Evolutionary conservation across 2,113 vertebrate species (phyloP).

Genomic region (Addax nasomaculatus): DNA sequence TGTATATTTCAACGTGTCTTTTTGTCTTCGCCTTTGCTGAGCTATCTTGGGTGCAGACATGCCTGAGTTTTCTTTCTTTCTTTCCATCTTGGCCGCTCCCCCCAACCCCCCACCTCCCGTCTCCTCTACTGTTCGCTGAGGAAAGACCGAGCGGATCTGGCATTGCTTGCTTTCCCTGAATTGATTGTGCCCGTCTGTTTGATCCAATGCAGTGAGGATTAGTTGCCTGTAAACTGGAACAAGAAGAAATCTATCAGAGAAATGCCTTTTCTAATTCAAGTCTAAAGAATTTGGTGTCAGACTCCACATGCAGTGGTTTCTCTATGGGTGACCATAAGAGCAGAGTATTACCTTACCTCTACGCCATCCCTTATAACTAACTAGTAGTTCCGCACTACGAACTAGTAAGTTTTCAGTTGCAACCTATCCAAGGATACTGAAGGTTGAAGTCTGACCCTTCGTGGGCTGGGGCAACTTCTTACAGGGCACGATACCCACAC

Average conservation of each 20-base stretch:
- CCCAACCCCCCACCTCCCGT: accelerated
- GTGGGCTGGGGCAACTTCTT: not conserved
- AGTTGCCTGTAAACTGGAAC: constrained; percentile 68
- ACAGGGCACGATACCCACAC: not conserved
- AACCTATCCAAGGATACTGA: not conserved
- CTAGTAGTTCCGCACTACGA: not conserved
- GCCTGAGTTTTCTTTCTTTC: constrained; percentile 19
- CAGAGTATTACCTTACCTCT: not conserved
- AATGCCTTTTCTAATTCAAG: constrained; percentile 56
- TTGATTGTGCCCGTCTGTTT: constrained; percentile 65
- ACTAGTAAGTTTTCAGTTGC: not conserved
- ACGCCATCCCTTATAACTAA: too few species aligned
- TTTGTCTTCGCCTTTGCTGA: constrained; percentile 58
- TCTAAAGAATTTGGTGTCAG: constrained; percentile 1
- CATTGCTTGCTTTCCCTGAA: constrained; percentile 61
- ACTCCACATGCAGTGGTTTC: not conserved
- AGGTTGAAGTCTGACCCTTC: not conserved
- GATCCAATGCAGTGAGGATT: constrained; percentile 56
- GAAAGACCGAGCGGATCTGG: constrained; percentile 64
- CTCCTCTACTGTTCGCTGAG: constrained; percentile 43
- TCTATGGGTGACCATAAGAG: not conserved
- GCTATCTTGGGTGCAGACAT: constrained; percentile 22
- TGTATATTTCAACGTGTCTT: constrained; percentile 67
- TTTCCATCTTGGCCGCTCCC: not conserved
- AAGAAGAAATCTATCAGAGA: constrained; percentile 66